Evolutionary conservation across 2,797 vertebrate genomes (phyloP).

Genomic region (Muraenolepis orangiensis): DNA sequence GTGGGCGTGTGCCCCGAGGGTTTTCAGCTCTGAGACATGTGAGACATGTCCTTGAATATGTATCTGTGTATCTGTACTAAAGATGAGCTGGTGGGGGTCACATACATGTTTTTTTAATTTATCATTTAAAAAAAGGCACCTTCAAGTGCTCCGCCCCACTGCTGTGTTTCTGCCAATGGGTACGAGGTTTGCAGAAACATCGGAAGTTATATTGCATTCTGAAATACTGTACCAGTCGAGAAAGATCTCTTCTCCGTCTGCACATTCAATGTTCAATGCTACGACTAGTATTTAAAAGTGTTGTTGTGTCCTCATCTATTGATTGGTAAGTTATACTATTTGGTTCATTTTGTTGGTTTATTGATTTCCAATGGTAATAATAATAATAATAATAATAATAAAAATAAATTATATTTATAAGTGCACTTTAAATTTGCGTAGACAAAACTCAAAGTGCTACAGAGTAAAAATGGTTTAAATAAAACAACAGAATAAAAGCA

Average conservation of each 20-base stretch:
- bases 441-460: too few species aligned
- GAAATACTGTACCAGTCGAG: not conserved
- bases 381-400: too few species aligned
- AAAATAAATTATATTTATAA: too few species aligned
- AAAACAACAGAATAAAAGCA: too few species aligned
- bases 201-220: not conserved
- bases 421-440: too few species aligned
- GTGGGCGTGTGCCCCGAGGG: too few species aligned
- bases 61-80: not conserved
- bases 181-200: not conserved
- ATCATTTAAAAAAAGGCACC: not conserved
- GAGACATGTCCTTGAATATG: not conserved
- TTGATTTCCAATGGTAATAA: not conserved
- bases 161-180: not conserved
- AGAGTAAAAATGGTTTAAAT: too few species aligned
- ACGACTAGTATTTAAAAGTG: not conserved
- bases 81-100: not conserved
- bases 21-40: not conserved
- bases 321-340: not conserved
- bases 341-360: not conserved
- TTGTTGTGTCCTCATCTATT: not conserved
- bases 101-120: not conserved
- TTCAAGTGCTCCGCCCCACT: not conserved
- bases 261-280: not conserved
- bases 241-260: not conserved